These are phyloP conservation scores for Chironomus striatipennis DNA, from an alignment of 1,140 invertebrate genomes.

Conservation along the genomic window DNA sequence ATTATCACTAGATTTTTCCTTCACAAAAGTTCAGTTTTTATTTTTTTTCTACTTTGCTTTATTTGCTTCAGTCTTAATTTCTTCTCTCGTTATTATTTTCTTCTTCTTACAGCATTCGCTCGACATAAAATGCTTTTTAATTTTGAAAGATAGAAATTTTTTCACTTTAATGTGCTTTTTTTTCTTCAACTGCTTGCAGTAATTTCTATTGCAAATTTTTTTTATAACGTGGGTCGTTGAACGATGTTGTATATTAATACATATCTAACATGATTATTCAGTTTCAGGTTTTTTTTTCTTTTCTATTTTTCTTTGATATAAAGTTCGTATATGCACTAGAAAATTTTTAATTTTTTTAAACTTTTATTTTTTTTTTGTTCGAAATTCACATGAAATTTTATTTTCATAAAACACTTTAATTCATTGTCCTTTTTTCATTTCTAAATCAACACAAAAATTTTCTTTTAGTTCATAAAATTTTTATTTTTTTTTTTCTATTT, in stretches of 20 bases:
- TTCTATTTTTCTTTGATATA: background rate
- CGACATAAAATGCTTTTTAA: no score
- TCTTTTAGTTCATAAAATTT: background rate
- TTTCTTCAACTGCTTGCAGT: background rate
- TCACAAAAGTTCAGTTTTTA: background rate
- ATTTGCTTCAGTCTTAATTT: background rate
- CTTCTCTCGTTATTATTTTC: background rate
- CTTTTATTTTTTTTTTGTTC: no score
- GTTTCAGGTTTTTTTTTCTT: background rate
- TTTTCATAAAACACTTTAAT: no score
- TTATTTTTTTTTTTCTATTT: background rate
- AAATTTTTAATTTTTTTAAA: no score
- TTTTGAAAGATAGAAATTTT: no score
- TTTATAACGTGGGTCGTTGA: background rate
- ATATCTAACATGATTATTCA: slow-evolving; percentile 14
- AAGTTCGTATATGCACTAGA: no score
- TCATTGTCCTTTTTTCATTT: background rate
- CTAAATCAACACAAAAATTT: background rate
- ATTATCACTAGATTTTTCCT: slow-evolving; percentile 4
- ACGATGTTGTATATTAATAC: background rate
- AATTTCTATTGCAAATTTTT: background rate
- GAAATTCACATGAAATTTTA: no score
- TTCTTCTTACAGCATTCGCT: background rate
- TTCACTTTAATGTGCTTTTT: no score
- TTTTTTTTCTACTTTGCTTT: background rate